Evolutionary conservation across 2,113 vertebrate genomes (phyloP).

Genomic region (Sebastes schlegelii): DNA sequence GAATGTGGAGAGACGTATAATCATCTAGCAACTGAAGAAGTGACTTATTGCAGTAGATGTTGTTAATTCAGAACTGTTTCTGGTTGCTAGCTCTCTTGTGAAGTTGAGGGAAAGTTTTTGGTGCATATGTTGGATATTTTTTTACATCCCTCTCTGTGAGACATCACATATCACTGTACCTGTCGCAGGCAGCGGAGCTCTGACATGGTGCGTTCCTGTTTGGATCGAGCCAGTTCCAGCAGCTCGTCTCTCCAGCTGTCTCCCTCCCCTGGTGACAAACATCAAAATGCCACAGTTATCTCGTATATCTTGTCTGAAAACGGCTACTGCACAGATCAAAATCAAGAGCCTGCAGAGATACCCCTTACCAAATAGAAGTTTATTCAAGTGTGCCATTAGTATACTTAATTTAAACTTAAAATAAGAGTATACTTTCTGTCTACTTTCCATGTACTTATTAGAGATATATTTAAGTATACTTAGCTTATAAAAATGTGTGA

Average conservation of each 20-base stretch:
- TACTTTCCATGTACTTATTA: too few species aligned
- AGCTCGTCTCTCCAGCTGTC: conserved; percentile 88
- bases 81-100: neutral
- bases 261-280: conserved; percentile 84
- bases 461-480: too few species aligned
- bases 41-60: too few species aligned
- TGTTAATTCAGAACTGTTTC: neutral
- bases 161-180: conserved; percentile 72
- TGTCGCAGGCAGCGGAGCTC: conserved; percentile 87
- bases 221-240: conserved; percentile 87
- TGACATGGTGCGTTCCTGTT: conserved; percentile 85
- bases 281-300: neutral
- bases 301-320: neutral
- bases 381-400: too few species aligned
- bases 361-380: too few species aligned
- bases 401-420: too few species aligned
- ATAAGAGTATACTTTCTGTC: too few species aligned
- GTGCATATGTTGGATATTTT: neutral
- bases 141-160: neutral
- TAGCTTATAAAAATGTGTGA: too few species aligned
- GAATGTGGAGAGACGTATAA: conserved; percentile 51
- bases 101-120: neutral
- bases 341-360: neutral
- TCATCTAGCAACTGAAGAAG: neutral
- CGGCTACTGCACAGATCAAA: neutral